Base-by-base conservation (phyloP, 2,113 vertebrate genomes). In the Synchiropus splendidus region DNA sequence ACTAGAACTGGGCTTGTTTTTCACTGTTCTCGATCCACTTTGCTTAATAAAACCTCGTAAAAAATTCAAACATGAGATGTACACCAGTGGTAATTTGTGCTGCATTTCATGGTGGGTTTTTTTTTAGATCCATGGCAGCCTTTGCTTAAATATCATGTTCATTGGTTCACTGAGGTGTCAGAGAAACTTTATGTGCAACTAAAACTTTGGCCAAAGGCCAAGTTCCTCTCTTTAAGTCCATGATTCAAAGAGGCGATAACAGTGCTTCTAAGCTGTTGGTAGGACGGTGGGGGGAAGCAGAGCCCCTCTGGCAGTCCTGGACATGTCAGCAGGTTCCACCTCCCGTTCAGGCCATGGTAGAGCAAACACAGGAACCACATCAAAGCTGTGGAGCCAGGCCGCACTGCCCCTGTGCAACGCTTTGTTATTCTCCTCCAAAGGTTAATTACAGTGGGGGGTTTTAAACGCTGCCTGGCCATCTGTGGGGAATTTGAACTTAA, bases 341-440 rank as follows among this genome's bases (percentile, higher is more conserved):
- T 70, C 63, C 58, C 21, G 40, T 56, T 50, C 64, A 64, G 41
- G 12, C 16, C 40, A 52, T 8, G 35, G 49, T 42, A 49, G 62
- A 63, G 60, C 58, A 68, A 77, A 71, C 55, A 54, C 65, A 72
- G 59, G 37, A 58, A 50, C 75, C 80, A 77, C 71, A 75, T 75
- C 61, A 80, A 72, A 75, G 72, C 54, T 31, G 42, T 33, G 6
- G 32, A 46, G 63, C 51, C 45, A 27, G 48, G 48, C 68, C 59
- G 12, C 59, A 21, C 55, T 54, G 57, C 51, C 73, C 61, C 61
- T 14, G 55, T 58, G 56, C 38, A 67, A 63, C 9, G 50, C 45
- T 69, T 68, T 78, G 67, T 78, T 78, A 71, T 72, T 77, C 70
- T 58, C 54, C 71, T 55, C 58, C 57, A 69, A 70, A 80, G 74